Evolutionary conservation across 2,888 invertebrate genomes (phyloP).

Genomic region (Eristalinus sepulchralis): DNA sequence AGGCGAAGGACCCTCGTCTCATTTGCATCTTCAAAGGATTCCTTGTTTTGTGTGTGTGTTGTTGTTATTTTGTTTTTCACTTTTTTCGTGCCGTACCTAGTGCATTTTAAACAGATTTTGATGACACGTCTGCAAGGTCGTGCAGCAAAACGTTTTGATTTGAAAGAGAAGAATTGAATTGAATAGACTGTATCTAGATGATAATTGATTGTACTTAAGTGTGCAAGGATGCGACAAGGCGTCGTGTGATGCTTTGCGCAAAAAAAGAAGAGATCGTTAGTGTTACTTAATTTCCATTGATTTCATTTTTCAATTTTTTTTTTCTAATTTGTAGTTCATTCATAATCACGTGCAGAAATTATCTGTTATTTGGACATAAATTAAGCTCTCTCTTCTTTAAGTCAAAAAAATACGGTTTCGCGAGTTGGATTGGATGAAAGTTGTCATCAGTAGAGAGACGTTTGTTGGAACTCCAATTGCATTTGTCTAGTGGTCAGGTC

Average conservation of each 20-base stretch:
- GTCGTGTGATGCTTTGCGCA: conserved; percentile 5
- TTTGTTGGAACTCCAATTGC: too few relatives aligned
- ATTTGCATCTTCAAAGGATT: neutral
- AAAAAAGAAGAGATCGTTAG: conserved; percentile 31
- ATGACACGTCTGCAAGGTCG: neutral
- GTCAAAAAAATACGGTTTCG: neutral
- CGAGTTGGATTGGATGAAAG: too few relatives aligned
- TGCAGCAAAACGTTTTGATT: neutral
- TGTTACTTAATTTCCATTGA: conserved; percentile 36
- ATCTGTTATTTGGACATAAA: neutral
- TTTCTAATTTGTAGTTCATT: neutral
- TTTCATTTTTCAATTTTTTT: neutral
- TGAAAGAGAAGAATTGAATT: conserved; percentile 8
- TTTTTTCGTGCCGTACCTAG: conserved; percentile 49
- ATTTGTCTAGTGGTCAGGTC: too few relatives aligned
- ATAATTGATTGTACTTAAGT: conserved; percentile 58
- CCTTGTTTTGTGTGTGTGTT: neutral
- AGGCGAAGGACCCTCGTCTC: too few relatives aligned
- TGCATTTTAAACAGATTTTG: conserved; percentile 40
- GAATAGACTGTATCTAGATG: conserved; percentile 57
- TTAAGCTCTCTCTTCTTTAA: conserved; percentile 10
- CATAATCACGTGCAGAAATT: neutral
- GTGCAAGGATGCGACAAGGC: conserved; percentile 26
- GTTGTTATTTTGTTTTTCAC: neutral
- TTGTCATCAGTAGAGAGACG: too few relatives aligned